phyloP scores from a whole-genome alignment of 2,888 invertebrate species.

The Exocentrus adspersus region DNA sequence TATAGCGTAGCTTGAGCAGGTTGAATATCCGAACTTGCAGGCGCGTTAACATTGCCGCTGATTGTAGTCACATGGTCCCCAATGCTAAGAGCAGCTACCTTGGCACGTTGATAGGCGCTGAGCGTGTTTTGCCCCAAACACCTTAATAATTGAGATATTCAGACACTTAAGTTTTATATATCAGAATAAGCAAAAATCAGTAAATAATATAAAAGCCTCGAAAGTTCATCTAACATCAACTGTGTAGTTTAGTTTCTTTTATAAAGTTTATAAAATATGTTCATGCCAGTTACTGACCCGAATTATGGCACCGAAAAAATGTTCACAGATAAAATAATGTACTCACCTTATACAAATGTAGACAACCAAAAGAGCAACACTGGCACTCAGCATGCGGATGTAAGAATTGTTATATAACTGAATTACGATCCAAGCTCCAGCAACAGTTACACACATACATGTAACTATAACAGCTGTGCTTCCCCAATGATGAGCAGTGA shows the following conservation, averaged over 20 bases:
- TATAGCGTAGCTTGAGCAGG: constrained; percentile 22
- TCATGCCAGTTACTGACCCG: not conserved
- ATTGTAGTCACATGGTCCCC: constrained; percentile 66
- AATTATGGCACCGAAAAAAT: not conserved
- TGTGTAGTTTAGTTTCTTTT: not conserved
- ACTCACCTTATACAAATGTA: constrained; percentile 84
- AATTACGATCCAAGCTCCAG: constrained; percentile 82
- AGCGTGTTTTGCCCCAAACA: constrained; percentile 88
- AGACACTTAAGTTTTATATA: too few species aligned
- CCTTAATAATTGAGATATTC: too few species aligned
- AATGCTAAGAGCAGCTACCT: constrained; percentile 87
- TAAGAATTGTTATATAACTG: constrained; percentile 82
- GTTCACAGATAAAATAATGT: not conserved
- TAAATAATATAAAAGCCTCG: too few species aligned
- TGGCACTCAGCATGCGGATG: constrained; percentile 82
- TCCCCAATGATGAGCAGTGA: constrained; percentile 85
- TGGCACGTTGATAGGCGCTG: constrained; percentile 90
- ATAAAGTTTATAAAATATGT: not conserved
- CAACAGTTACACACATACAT: constrained; percentile 80
- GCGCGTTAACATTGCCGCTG: constrained; percentile 66
- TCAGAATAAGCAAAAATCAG: too few species aligned
- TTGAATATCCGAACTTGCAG: constrained; percentile 40
- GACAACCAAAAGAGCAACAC: constrained; percentile 82
- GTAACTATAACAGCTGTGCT: constrained; percentile 83
- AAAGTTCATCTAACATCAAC: too few species aligned